A percentile compares a stretch with the other conserved stretches of the same genome.
phyloP scores from a whole-genome alignment of 2,113 vertebrate species.

The Pseudolaguvia tuberculata region DNA sequence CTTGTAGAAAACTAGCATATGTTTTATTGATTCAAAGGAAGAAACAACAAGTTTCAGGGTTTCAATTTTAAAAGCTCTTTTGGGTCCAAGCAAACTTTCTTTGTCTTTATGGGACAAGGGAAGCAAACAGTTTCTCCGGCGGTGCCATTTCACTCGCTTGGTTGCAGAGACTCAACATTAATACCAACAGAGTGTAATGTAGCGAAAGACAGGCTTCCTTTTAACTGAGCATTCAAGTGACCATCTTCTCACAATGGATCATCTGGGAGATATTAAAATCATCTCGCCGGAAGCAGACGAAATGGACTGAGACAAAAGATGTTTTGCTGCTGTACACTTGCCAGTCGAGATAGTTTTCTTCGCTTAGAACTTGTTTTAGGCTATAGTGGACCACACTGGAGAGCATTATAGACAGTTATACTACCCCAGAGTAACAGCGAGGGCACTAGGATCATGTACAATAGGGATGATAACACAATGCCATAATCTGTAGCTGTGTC shows the following conservation, averaged over 20 bases:
- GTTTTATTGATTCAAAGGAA: slow-evolving; percentile 70
- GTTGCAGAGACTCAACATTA: slow-evolving; percentile 57
- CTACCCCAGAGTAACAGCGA: slow-evolving; percentile 43
- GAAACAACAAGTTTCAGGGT: slow-evolving; percentile 58
- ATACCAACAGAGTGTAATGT: slow-evolving; percentile 61
- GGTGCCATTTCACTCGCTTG: slow-evolving; percentile 51
- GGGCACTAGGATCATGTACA: background rate
- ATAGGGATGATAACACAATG: background rate
- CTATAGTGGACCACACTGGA: slow-evolving; percentile 50
- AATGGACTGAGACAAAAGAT: slow-evolving; percentile 58
- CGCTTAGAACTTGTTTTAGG: slow-evolving; percentile 57
- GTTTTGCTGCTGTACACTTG: slow-evolving; percentile 55
- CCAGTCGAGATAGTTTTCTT: slow-evolving; percentile 43
- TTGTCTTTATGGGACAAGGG: slow-evolving; percentile 2
- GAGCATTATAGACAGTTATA: slow-evolving; percentile 54
- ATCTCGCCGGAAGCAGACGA: slow-evolving; percentile 31
- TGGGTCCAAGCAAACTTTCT: slow-evolving; percentile 42
- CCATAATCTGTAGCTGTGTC: background rate
- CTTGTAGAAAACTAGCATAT: slow-evolving; percentile 53
- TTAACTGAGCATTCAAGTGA: slow-evolving; percentile 49
- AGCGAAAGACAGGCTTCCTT: slow-evolving; percentile 49
- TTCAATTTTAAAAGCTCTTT: slow-evolving; percentile 58
- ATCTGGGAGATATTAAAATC: slow-evolving; percentile 65
- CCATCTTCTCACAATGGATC: slow-evolving; percentile 47
- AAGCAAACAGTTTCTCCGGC: slow-evolving; percentile 44